A percentile compares a stretch with the other conserved stretches of the same genome.
Evolutionary conservation across 2,113 vertebrate genomes (phyloP).

Genomic region (Gulo gulo): DNA sequence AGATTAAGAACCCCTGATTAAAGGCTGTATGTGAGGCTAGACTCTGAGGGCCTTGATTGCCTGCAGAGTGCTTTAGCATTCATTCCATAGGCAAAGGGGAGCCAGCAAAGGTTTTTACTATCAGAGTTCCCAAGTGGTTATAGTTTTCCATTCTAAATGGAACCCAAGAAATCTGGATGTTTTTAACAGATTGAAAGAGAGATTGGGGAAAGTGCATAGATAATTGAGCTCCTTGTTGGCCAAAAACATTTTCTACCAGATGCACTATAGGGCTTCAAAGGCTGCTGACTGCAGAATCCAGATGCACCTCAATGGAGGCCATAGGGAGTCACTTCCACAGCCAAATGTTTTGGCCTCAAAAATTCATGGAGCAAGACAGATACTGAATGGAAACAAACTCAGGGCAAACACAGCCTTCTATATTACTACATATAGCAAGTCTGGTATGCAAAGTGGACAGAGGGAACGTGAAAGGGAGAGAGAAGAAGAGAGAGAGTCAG

Average conservation of each 20-base stretch:
- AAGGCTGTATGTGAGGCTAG: conserved; percentile 32
- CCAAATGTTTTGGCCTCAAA: conserved; percentile 27
- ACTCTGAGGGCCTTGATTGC: neutral
- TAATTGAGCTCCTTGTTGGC: conserved; percentile 54
- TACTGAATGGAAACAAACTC: neutral
- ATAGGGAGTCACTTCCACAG: neutral
- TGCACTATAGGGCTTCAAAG: conserved; percentile 44
- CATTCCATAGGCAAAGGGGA: neutral
- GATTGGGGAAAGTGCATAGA: conserved; percentile 27
- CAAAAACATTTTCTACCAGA: conserved; percentile 53
- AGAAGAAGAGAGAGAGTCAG: neutral
- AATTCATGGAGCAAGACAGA: neutral
- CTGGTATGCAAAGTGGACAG: neutral
- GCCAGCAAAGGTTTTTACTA: conserved; percentile 39
- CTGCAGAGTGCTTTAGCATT: neutral
- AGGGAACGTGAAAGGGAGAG: neutral
- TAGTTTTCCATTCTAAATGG: conserved; percentile 63
- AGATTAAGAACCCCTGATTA: conserved; percentile 59
- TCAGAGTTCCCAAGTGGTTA: conserved; percentile 42
- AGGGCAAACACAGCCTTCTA: neutral
- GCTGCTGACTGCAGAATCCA: conserved; percentile 28
- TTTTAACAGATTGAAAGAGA: conserved; percentile 73
- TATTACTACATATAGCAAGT: neutral
- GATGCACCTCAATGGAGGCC: conserved; percentile 4
- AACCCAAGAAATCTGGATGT: conserved; percentile 63